Conservation (phyloP, 1,140 invertebrate genomes). For the Listronotus oregonensis region DNA sequence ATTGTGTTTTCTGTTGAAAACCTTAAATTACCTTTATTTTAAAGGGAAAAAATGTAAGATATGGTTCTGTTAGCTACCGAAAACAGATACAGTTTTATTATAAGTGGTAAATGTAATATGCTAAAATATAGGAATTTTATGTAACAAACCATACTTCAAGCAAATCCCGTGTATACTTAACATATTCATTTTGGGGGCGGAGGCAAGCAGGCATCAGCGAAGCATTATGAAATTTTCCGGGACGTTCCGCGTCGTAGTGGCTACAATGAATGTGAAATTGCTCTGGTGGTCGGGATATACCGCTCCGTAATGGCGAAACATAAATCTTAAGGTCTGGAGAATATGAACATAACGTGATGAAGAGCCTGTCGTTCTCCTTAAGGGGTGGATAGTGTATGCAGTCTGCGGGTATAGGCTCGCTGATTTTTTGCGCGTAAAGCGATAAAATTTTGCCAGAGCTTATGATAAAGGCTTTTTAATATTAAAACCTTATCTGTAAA, state of each 20-base stretch:
- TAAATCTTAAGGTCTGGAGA: constrained; percentile 30
- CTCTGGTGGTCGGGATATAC: constrained; percentile 30
- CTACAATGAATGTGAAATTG: constrained; percentile 40
- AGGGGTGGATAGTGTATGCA: too few relatives aligned
- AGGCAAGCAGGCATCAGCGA: background rate
- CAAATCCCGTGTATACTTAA: constrained; percentile 3
- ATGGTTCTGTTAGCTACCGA: too few relatives aligned
- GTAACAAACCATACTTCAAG: background rate
- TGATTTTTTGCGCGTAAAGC: too few relatives aligned
- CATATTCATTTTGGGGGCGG: constrained; percentile 9
- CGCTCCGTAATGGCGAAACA: constrained; percentile 28
- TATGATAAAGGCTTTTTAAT: too few relatives aligned
- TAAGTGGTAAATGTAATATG: background rate
- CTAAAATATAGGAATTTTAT: constrained; percentile 1
- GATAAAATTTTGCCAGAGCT: too few relatives aligned
- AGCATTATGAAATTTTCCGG: too few relatives aligned
- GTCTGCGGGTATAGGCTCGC: too few relatives aligned
- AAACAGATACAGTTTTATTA: too few relatives aligned
- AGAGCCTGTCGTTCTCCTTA: constrained; percentile 21
- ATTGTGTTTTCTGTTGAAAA: too few relatives aligned
- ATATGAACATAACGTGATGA: constrained; percentile 32
- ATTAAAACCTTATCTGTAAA: too few relatives aligned
- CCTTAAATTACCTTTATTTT: too few relatives aligned
- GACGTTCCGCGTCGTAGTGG: constrained; percentile 24
- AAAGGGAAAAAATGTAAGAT: too few relatives aligned